Base-by-base conservation (phyloP, 1,140 invertebrate genomes). In the Apis mellifera region DNA sequence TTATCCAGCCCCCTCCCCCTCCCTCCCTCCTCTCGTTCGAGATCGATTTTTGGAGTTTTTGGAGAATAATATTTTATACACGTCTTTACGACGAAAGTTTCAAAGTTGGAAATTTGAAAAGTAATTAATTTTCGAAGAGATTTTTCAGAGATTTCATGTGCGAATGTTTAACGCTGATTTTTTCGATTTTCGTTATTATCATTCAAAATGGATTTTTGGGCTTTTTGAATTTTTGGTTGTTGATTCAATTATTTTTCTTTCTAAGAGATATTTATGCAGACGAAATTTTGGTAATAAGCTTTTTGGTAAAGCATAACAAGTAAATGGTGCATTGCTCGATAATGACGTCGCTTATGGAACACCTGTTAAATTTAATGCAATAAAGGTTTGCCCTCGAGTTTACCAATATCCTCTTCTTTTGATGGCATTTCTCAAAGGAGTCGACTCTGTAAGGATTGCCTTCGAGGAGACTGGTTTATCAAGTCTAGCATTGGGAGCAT, bases 331-430 rank as follows among this genome's bases (percentile, higher is more conserved):
- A 26, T 32, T 55, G 65, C 52, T 13, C 19, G n/a, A n/a, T n/a
- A 32, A 59, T 66, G 8, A n/a, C 50, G 9, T 73, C 70, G 50
- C 42, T 66, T 76, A 82, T 68, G 64, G 57, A 76, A 75, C 42
- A 72, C 65, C 72, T 66, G 54, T 74, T 65, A 82, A 82, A n/a
- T 57, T 82, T 75, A 76, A 76, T 50, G 64, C 50, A 82, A 82
- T 76, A 82, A 76, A 65, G 79, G 72, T 82, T 82, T 69, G 79
- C 73, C 79, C 68, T 69, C 64, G 62, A 76, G 72, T 82, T 82
- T 82, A 76, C 79, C 79, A 57, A 82, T 82, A 82, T 76, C 73
- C 72, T 76, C 72, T 55, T 54, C 73, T 82, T 26, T 82, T 82
- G 79, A 69, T 50, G 21, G 64, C 23, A 42, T 59, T 50, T 52